phyloP scores from a whole-genome alignment of 2,113 vertebrate genomes.

The Python bivittatus region DNA sequence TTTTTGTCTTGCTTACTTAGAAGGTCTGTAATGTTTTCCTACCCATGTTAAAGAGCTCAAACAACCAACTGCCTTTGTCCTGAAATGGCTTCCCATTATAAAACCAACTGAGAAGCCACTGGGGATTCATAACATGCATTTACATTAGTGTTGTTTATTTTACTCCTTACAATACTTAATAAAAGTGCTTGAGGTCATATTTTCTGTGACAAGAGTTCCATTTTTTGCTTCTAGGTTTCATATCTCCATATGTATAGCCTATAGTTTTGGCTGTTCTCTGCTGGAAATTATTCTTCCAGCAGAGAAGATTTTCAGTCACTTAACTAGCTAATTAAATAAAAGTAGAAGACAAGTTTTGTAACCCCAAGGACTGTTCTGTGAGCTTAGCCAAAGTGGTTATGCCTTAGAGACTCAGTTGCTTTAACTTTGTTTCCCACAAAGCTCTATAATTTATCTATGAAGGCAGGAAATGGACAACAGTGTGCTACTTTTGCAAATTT shows the following conservation, averaged over 20 bases:
- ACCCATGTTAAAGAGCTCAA: neutral
- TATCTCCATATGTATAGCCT: neutral
- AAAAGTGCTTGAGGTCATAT: neutral
- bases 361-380: slow-evolving; percentile 20
- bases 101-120: neutral
- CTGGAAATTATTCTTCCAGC: neutral
- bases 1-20: neutral
- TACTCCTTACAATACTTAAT: neutral
- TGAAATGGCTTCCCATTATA: neutral
- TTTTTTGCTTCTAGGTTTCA: neutral
- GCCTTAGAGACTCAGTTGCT: neutral
- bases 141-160: no score
- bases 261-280: neutral
- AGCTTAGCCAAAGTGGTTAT: neutral
- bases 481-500: neutral
- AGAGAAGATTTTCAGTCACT: neutral
- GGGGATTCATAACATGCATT: neutral
- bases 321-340: slow-evolving; percentile 26
- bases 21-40: neutral
- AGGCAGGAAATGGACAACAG: neutral
- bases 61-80: neutral
- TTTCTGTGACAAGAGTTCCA: neutral
- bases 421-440: slow-evolving; percentile 22
- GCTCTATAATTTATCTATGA: neutral
- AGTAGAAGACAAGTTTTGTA: neutral